Conservation (phyloP, 2,888 invertebrate genomes). For the Drosophila recens region DNA sequence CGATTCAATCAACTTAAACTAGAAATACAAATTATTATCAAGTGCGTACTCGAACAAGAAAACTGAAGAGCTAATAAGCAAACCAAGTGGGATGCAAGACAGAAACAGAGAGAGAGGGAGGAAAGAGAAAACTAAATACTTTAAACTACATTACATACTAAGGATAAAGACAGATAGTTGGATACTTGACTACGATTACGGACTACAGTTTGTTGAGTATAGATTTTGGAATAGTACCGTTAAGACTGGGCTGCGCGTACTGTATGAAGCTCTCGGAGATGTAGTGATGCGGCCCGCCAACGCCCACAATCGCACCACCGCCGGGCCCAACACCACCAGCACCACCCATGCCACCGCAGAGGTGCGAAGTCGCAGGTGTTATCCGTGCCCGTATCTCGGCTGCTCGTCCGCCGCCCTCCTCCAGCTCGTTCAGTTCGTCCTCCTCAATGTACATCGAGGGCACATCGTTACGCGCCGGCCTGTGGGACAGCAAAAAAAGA, state of each 20-base stretch:
- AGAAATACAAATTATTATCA: conserved; percentile 57
- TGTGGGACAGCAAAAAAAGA: conserved; percentile 47
- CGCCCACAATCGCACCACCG: conserved; percentile 60
- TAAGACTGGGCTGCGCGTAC: conserved; percentile 85
- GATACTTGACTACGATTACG: conserved; percentile 48
- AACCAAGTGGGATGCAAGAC: conserved; percentile 43
- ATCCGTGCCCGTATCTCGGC: conserved; percentile 81
- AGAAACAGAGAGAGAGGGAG: neutral
- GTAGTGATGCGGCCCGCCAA: conserved; percentile 83
- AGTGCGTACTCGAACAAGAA: conserved; percentile 44
- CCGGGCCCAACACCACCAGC: conserved; percentile 23
- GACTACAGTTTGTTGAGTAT: conserved; percentile 84
- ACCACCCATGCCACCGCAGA: conserved; percentile 51
- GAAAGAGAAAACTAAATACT: conserved; percentile 29
- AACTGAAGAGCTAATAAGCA: conserved; percentile 58
- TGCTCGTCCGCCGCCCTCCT: conserved; percentile 81
- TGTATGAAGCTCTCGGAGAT: conserved; percentile 86
- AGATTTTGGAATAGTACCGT: conserved; percentile 85
- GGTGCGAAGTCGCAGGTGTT: conserved; percentile 73
- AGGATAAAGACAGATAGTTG: conserved; percentile 13
- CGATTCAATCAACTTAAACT: conserved; percentile 62
- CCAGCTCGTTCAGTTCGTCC: conserved; percentile 85
- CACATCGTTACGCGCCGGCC: conserved; percentile 85
- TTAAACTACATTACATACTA: conserved; percentile 9
- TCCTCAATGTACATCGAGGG: conserved; percentile 86